Evolutionary conservation across 92 coral and sea anemone genomes (phyloP).

Genomic region (Phymanthus crucifer): DNA sequence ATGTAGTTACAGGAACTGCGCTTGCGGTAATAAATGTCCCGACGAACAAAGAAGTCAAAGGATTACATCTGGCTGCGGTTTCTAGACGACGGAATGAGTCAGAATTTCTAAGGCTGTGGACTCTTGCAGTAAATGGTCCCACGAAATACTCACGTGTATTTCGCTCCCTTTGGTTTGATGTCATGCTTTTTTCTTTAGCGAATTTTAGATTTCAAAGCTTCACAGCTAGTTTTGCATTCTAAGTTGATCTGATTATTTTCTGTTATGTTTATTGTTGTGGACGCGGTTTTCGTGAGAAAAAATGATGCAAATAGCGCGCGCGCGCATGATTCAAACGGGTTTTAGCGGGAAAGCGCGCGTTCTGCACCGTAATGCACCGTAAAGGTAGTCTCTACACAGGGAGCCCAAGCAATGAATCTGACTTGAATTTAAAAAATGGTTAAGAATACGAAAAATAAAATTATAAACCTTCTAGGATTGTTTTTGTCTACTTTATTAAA

Average conservation of each 20-base stretch:
- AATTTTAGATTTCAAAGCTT: background rate
- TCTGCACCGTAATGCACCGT: too few species aligned
- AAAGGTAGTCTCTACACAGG: too few species aligned
- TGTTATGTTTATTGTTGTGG: background rate
- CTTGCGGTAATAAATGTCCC: slow-evolving; percentile 40
- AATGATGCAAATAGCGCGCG: background rate
- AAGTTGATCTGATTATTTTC: background rate
- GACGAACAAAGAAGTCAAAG: slow-evolving; percentile 29
- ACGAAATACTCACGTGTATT: background rate
- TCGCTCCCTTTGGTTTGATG: background rate
- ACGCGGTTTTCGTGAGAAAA: background rate
- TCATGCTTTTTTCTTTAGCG: background rate
- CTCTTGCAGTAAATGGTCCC: background rate
- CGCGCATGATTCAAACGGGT: slow-evolving; percentile 5
- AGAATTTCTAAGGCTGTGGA: slow-evolving; percentile 1
- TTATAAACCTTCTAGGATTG: too few species aligned
- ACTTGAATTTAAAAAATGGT: too few species aligned
- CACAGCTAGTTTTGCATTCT: background rate
- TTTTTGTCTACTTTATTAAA: too few species aligned
- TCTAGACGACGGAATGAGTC: slow-evolving; percentile 13
- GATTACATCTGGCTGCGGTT: slow-evolving; percentile 11
- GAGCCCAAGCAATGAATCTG: too few species aligned
- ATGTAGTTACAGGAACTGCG: slow-evolving; percentile 28
- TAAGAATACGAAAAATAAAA: too few species aligned
- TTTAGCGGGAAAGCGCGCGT: background rate